Conservation (phyloP, 2,113 vertebrate species). For the Cisticola juncidis region DNA sequence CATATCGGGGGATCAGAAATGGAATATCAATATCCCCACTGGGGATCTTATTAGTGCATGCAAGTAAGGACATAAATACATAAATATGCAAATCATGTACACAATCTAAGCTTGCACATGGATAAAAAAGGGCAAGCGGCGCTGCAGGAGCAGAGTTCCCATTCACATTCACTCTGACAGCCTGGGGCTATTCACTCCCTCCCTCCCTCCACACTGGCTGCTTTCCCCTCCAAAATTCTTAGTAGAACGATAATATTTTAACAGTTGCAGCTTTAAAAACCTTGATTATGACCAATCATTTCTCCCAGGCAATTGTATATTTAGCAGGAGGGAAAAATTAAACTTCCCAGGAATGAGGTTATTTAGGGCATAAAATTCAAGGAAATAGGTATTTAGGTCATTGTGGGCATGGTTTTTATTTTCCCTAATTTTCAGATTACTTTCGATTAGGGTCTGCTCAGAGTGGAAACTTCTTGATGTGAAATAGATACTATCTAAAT, state of each 20-base stretch:
- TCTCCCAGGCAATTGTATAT: constrained; percentile 61
- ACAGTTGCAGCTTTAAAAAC: constrained; percentile 56
- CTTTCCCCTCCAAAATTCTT: constrained; percentile 16
- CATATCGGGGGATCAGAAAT: not conserved
- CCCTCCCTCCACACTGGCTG: not conserved
- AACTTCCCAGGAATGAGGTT: constrained; percentile 69
- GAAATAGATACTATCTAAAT: constrained; percentile 98
- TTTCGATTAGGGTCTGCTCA: constrained; percentile 81
- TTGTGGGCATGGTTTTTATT: constrained; percentile 83
- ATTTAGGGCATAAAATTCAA: constrained; percentile 74
- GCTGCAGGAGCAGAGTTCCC: not conserved
- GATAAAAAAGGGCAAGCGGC: not conserved
- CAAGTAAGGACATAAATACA: too few relatives aligned
- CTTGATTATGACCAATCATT: constrained; percentile 62
- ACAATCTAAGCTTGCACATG: not conserved
- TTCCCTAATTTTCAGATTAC: constrained; percentile 86
- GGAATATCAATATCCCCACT: fast-evolving
- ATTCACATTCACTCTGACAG: not conserved
- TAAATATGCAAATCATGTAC: not conserved
- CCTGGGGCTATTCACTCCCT: not conserved
- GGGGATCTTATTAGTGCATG: not conserved
- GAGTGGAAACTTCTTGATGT: constrained; percentile 83
- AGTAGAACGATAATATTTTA: constrained; percentile 62
- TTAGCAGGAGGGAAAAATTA: constrained; percentile 74
- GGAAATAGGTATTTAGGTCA: constrained; percentile 82